These are phyloP conservation scores for Netelia melanura DNA, from an alignment of 2,888 invertebrate genomes.

Conservation along the genomic window DNA sequence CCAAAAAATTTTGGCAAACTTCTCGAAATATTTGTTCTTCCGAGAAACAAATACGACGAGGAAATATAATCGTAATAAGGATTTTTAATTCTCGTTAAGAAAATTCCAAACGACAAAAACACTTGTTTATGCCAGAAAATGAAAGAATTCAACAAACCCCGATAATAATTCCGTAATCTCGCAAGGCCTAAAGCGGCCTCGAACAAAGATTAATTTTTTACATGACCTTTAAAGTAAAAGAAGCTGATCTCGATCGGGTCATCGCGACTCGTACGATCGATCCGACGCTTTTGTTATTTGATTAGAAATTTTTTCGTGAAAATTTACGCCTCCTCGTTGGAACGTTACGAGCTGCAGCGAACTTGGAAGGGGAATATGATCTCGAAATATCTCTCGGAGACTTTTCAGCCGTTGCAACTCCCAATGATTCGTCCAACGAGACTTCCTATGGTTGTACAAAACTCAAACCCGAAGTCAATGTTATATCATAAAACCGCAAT, in stretches of 20 bases:
- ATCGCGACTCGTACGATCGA: background rate
- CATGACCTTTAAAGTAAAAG: background rate
- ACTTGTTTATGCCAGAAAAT: background rate
- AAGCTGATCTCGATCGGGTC: background rate
- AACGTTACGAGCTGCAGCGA: background rate
- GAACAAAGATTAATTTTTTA: background rate
- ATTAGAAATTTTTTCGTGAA: background rate
- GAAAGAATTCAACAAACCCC: background rate
- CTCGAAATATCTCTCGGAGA: slow-evolving; percentile 30
- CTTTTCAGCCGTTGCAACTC: slow-evolving; percentile 3
- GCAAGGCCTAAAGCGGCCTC: background rate
- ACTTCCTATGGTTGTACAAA: slow-evolving; percentile 2
- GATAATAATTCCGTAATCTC: slow-evolving; percentile 3
- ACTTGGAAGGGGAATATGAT: slow-evolving; percentile 3
- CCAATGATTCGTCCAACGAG: background rate
- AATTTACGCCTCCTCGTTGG: background rate
- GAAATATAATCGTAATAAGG: background rate
- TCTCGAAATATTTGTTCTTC: background rate
- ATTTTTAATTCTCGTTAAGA: background rate
- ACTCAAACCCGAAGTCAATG: slow-evolving; percentile 16
- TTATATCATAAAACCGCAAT: slow-evolving; percentile 35
- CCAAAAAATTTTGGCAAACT: slow-evolving; percentile 57
- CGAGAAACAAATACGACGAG: background rate
- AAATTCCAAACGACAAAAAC: too few species aligned
- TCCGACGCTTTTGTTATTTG: background rate